Evolutionary conservation across 2,888 invertebrate species (phyloP), one percentile per base, ranked within the genome.

Genomic region (Anoplius nigerrimus): DNA sequence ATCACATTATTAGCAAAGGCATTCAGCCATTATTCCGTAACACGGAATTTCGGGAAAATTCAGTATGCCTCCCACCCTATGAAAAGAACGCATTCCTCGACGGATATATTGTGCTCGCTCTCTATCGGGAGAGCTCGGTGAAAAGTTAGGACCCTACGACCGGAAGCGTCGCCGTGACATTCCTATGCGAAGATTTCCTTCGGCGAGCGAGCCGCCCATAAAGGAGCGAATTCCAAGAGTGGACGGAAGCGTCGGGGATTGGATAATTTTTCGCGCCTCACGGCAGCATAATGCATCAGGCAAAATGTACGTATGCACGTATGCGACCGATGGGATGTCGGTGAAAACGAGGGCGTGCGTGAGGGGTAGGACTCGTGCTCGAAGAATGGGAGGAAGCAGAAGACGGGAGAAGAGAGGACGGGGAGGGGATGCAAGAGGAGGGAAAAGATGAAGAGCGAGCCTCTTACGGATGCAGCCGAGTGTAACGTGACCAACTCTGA

Each of bases 251-350:
- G 66, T 55, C 70, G 66, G 57, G 66, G 74, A 79, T 76, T 75
- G 79, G 76, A 79, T 79, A 71, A 79, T 79, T 77, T 80, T 75
- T 77, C 73, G 69, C 64, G 51, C 65, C 60, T 63, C 59, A 52
- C 52, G 43, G 46, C 11, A 13, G 56, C 21, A 21, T 45, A 27
- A 58, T 24, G 54, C 66, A 51, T 42, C 15, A 54, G n/a, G 60
- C 20, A 43, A 51, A 34, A 34, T 42, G 18, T 42, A 16, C 51
- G 18, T 52, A 45, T 21, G 45, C 27, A 53, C 46, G 27, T 54
- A 59, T 45, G 18, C 16, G 16, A 15, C 42, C 20, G 24, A 51
- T 27, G 24, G 34, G 42, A 67, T 62, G 54, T 24, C 62, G 62
- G 64, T 48, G 69, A 54, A 46, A 34, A 11, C 34, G 34, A 13